A percentile compares a stretch with the other conserved stretches of the same genome.
Evolutionary conservation across 92 coral and sea anemone species (phyloP).

Genomic region (Actinostola sp.): DNA sequence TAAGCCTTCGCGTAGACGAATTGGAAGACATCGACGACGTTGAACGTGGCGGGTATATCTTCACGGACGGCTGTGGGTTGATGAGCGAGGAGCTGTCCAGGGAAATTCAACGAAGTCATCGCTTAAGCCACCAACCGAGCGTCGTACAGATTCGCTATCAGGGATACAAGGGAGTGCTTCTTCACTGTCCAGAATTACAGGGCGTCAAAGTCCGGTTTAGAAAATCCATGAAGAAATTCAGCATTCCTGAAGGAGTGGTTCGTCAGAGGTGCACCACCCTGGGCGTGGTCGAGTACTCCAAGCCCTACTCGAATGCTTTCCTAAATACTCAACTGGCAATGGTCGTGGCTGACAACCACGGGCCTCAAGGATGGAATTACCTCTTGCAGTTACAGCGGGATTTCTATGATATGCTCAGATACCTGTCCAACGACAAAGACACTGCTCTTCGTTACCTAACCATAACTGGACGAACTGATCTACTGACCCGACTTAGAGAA

Average conservation of each 20-base stretch:
- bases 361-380: constrained; percentile 1
- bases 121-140: constrained; percentile 28
- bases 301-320: constrained; percentile 55
- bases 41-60: constrained; percentile 32
- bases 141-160: constrained; percentile 65
- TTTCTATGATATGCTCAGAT: constrained; percentile 10
- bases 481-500: not conserved
- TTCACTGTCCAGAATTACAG: constrained; percentile 31
- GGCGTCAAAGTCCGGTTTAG: constrained; percentile 27
- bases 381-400: constrained; percentile 30
- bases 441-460: constrained; percentile 22
- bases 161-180: constrained; percentile 62
- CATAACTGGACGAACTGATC: constrained; percentile 17
- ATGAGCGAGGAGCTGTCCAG: constrained; percentile 64
- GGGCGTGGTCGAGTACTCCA: constrained; percentile 38
- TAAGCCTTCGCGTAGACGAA: constrained; percentile 47
- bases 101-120: constrained; percentile 24
- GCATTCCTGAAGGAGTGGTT: constrained; percentile 19
- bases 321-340: constrained; percentile 44
- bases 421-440: constrained; percentile 1
- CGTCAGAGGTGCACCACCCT: constrained; percentile 10
- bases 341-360: constrained; percentile 47
- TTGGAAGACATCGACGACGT: constrained; percentile 48
- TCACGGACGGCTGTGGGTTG: constrained; percentile 77
- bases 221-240: constrained; percentile 41